phyloP scores from a whole-genome alignment of 2,113 vertebrate species.

The Peucedramus taeniatus region DNA sequence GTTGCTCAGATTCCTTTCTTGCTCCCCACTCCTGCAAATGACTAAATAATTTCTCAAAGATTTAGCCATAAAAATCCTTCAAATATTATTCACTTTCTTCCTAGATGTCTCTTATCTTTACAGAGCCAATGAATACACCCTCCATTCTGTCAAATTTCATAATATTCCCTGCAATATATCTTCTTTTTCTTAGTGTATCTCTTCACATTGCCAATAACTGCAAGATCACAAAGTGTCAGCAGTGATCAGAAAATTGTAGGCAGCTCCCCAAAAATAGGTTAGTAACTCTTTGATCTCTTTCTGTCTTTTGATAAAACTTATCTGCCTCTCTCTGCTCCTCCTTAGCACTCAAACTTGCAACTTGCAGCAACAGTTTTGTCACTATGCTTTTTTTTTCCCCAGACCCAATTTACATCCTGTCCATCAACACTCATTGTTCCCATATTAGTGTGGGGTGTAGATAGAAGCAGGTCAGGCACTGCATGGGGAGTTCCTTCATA shows the following conservation, averaged over 20 bases:
- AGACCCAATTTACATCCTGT: background rate
- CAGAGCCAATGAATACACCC: background rate
- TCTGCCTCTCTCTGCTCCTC: background rate
- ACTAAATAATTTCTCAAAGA: background rate
- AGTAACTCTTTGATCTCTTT: background rate
- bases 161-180: background rate
- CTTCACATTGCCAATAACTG: background rate
- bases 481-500: background rate
- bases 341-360: background rate
- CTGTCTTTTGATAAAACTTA: background rate
- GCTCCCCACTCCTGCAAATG: background rate
- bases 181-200: background rate
- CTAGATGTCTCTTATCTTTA: background rate
- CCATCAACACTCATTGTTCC: rapidly evolving
- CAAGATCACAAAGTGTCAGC: background rate
- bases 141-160: background rate
- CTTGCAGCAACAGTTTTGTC: no score
- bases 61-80: background rate
- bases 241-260: background rate
- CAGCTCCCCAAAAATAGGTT: background rate
- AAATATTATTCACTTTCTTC: background rate
- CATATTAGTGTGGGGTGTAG: background rate
- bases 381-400: rapidly evolving
- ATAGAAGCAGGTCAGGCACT: background rate
- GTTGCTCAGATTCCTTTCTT: background rate